These are phyloP conservation scores for Hypotaenidia philippensis DNA, from an alignment of 2,797 vertebrate genomes.

Conservation along the genomic window DNA sequence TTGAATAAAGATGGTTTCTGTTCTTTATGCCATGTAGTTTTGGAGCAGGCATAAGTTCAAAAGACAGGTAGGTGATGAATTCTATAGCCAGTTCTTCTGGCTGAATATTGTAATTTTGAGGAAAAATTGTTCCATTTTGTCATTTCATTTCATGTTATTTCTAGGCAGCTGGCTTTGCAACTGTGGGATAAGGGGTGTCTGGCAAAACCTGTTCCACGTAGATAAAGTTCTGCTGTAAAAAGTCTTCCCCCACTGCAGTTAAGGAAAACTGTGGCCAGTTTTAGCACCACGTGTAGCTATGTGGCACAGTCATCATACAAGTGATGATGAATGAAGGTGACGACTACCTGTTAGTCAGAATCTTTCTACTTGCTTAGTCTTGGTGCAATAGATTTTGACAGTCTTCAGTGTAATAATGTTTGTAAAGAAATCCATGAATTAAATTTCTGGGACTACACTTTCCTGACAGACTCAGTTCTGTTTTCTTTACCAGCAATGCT, in stretches of 20 bases:
- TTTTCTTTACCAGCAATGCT: background rate
- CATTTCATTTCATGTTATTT: background rate
- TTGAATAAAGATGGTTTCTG: background rate
- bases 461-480: background rate
- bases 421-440: background rate
- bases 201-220: background rate
- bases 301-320: background rate
- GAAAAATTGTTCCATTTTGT: background rate
- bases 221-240: background rate
- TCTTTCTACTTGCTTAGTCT: background rate
- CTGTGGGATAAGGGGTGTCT: background rate
- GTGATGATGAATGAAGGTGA: background rate
- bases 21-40: background rate
- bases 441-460: background rate
- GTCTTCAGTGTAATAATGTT: background rate
- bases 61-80: background rate
- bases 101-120: background rate
- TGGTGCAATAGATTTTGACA: background rate
- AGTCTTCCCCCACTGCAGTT: background rate
- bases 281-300: background rate
- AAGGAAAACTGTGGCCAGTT: background rate
- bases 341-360: background rate
- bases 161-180: background rate
- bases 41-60: background rate
- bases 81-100: background rate